Evolutionary conservation across 2,888 invertebrate species (phyloP).

Genomic region (Drosophila anomalata): DNA sequence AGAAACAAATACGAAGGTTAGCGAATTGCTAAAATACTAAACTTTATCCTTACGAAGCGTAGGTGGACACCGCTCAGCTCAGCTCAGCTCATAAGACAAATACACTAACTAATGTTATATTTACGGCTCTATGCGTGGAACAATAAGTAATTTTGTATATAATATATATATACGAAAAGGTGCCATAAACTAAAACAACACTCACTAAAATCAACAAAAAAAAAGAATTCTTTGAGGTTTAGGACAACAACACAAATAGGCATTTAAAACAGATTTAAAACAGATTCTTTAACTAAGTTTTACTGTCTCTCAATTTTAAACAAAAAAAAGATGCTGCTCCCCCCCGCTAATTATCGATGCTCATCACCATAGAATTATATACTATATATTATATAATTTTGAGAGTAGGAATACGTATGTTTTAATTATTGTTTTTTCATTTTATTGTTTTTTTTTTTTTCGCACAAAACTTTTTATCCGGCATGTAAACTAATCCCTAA

Average conservation of each 20-base stretch:
- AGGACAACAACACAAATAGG: conserved; percentile 69
- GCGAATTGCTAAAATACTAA: conserved; percentile 63
- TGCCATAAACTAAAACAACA: conserved; percentile 67
- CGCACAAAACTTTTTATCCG: conserved; percentile 56
- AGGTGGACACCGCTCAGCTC: conserved; percentile 46
- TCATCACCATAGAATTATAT: conserved; percentile 32
- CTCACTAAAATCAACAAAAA: conserved; percentile 69
- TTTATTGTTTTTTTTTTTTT: conserved; percentile 19
- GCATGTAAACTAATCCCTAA: conserved; percentile 53
- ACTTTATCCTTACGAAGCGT: conserved; percentile 72
- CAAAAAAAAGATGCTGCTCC: conserved; percentile 27
- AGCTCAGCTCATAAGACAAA: conserved; percentile 41
- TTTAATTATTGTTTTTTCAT: conserved; percentile 29
- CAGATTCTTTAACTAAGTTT: conserved; percentile 15
- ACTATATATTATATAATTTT: conserved; percentile 12
- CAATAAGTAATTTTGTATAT: conserved; percentile 35
- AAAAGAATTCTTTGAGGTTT: conserved; percentile 61
- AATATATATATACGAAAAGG: conserved; percentile 56
- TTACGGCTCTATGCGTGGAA: conserved; percentile 58
- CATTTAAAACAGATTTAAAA: conserved; percentile 54
- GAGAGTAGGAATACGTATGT: conserved; percentile 3
- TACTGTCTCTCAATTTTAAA: conserved; percentile 34
- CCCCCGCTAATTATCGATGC: conserved; percentile 46
- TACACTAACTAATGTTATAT: conserved; percentile 60
- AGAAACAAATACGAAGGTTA: conserved; percentile 48